Evolutionary conservation across 2,113 vertebrate species (phyloP), one percentile per base, ranked within the genome.

Genomic region (Cyanoliseus patagonus): DNA sequence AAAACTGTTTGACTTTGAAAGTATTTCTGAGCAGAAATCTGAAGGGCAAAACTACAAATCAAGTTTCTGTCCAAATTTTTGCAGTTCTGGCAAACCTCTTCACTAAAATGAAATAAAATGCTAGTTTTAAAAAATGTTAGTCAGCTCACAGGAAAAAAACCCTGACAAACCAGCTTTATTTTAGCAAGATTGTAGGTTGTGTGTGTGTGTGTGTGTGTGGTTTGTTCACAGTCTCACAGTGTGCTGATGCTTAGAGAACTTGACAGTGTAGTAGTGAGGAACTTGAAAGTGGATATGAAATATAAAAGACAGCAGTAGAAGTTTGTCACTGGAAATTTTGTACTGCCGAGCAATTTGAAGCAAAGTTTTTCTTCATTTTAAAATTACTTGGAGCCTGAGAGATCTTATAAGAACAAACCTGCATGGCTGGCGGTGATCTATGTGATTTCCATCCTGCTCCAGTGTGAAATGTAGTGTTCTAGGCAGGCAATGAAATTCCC

Each of bases 341-440:
- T 52, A 77, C 42, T 92, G 77, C 75, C 52, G 69, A 72, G 37
- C 78, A 95, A 61, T 88, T 92, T 86, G 89, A 96, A 95, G 69
- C 61, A 83, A 44, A 69, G 59, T 76, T 96, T 89, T 91, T 83
- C 39, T 92, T 97, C 52, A 66, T 94, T 95, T 76, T 96, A 89
- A 94, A 96, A 90, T 95, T 95, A 94, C 83, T 95, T 94, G 90
- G 90, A 84, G 44, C 68, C 69, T 37, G 41, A 91, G 86, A 88
- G 31, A 77, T 95, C 87, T 91, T 64, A 52, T 33, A 95, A 91
- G 95, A 96, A 75, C 57, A 96, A 82, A 86, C 35, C 37, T 17
- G 17, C 92, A 78, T 57, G 39, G 70, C 91, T 97, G 92, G 79
- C 90, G 94, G 63, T 44, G 74, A 49, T 76, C 44, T 62, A 2